Base-by-base conservation (phyloP, 2,113 vertebrate genomes). In the Buteo buteo region DNA sequence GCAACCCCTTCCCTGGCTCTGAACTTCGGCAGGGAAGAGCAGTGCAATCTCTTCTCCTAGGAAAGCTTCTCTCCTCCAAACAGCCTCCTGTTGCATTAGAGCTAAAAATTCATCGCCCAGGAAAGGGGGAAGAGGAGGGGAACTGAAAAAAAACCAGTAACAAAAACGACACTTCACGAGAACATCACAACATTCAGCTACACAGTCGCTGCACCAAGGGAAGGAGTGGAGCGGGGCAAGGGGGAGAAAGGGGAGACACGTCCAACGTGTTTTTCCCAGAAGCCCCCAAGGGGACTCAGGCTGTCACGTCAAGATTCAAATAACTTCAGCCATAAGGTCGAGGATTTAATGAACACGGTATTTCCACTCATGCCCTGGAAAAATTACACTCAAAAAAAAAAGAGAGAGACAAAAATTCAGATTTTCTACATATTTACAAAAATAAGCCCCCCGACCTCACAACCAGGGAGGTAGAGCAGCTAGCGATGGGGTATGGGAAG, bases 391-490 rank as follows among this genome's bases (percentile, higher is more conserved):
- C 47, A 45, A 89, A 89, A 86, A 86, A 74, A 67, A 61, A 40
- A 74, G 7, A 40, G 45, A 79, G 19, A 70, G 34, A 93, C 52
- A 67, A 92, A 90, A 25, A 2, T 0, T 25, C 45, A 28, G 9
- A 66, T 86, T 97, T 97, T 96, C 94, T 98, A 96, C 94, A 97
- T 97, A 97, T 98, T 93, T 97, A 98, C 97, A 98, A 96, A 96
- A 92, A 64, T 2, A 69, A 80, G 67, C 64, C 67, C 86, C 82
- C 58, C 77, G 49, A 28, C 95, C 96, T 97, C 95, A 67, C 93
- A 95, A 94, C 70, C 94, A 94, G 93, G 88, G 97, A 96, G 96
- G 95, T 49, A 72, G 90, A 87, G 96, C 70, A 96, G 82, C 44
- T 36, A 72, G 54, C 5, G 22, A 40, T 11, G n/a, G 93, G 88